Base-by-base conservation (phyloP, 2,888 invertebrate genomes). In the Agonum fuliginosum region DNA sequence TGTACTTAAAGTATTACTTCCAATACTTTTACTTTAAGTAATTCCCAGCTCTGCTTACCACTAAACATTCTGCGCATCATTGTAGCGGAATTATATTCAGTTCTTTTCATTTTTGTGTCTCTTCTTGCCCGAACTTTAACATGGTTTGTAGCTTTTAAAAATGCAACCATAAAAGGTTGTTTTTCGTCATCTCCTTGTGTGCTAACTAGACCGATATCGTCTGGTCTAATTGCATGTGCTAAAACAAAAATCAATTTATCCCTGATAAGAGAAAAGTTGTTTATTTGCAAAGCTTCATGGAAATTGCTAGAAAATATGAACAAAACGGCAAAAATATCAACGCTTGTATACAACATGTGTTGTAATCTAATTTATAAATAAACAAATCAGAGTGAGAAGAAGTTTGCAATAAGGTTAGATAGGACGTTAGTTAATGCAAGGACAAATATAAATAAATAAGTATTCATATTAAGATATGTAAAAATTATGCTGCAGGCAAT, bases 91-190 rank as follows among this genome's bases (percentile, higher is more conserved):
- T 88, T 88, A 76, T 89, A 88, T 30, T 87, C 87, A 0, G 88
- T 87, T 87, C 89, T 88, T 80, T 84, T 89, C 81, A 82, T 87
- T 83, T 87, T 91, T 78, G 86, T 89, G 84, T 90, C 90, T 81
- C 91, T 87, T 81, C 91, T 87, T 78, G 91, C 88, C 80, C 89
- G 88, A 0, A 88, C 87, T 82, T 91, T 91, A 1, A 89, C 86
- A 86, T 87, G 83, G 73, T 85, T 86, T 12, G 83, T 83, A 2
- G 90, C 93, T 84, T 94, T 93, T 84, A 95, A 92, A 86, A 96
- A 98, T 0, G 95, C 96, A 6, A 97, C 97, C 90, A 98, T 91
- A 86, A 98, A 98, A 0, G 97, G 96, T 84, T 97, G 96, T 82
- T 93, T 94, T 80, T 95, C 95, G 82, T 94, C 94, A 79, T 92